Evolutionary conservation across 2,888 invertebrate species (phyloP), one percentile per base, ranked within the genome.

Genomic region (Eudasyphora cyanicolor): DNA sequence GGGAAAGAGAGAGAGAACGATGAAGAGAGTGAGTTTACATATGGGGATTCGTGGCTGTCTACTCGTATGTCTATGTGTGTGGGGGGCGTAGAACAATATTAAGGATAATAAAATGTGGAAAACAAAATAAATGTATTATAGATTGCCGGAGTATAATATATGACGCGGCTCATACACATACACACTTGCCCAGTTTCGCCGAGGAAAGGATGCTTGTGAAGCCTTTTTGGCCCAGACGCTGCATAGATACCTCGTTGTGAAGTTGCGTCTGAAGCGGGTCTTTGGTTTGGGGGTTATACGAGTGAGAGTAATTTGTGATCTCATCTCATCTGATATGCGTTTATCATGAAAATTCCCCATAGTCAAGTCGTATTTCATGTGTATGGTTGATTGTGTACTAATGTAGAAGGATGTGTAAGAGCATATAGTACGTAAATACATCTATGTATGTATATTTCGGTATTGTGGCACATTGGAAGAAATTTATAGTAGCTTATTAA

Each of bases 341-440:
- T 86, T 85, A 82, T 85, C 81, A 85, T 82, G 79, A 76, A 81
- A 76, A 84, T 85, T 83, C 85, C 85, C 85, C 81, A 85, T 81
- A 78, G 82, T 82, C 79, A 79, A 67, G 84, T 81, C 80, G 76
- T 81, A 78, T 84, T 78, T 81, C 76, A 82, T 82, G 78, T 62
- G 35, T 67, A 14, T 38, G 64, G 64, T 32, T 19, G 35, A 21
- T 21, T 35, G 35, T 38, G 10, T 27, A 77, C 38, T 64, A n/a
- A n/a, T n/a, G n/a, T 67, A 35, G 12, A 51, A 4, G 57, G 71
- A 73, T 38, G 14, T 21, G 45, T 27, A 54, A 70, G n/a, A 32
- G 51, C 42, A 29, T 69, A 54, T 76, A n/a, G 49, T 77, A 73
- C 51, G 4, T n/a, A n/a, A n/a, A 51, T 2, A 51, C 51, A 35